phyloP scores from a whole-genome alignment of 2,113 vertebrate genomes.

The Peromyscus californicus region DNA sequence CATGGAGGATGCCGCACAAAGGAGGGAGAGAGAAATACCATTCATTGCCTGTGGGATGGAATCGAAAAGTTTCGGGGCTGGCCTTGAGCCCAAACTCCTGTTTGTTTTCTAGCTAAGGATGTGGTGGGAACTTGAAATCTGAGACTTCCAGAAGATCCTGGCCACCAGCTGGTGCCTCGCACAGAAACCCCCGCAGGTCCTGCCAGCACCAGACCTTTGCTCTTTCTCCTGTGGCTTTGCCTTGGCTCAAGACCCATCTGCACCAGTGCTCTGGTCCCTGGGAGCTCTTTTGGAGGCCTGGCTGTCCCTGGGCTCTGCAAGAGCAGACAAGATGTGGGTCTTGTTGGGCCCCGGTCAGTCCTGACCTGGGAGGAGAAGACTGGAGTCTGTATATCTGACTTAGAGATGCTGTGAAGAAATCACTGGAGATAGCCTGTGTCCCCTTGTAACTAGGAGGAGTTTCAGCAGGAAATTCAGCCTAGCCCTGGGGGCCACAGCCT shows the following conservation, averaged over 20 bases:
- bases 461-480: background rate
- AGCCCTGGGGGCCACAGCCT: background rate
- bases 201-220: background rate
- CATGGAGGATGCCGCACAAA: background rate
- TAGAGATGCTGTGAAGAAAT: background rate
- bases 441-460: background rate
- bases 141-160: background rate
- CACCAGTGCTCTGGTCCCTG: background rate
- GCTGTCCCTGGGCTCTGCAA: background rate
- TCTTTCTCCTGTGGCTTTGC: background rate
- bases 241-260: background rate
- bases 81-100: background rate
- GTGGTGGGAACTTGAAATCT: background rate
- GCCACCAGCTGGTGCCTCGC: background rate
- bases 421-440: background rate
- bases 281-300: background rate
- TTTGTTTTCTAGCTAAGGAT: background rate
- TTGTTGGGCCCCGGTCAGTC: background rate
- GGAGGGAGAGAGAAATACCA: background rate
- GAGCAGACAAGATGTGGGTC: background rate
- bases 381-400: background rate
- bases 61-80: accelerated
- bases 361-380: background rate
- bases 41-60: background rate
- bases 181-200: background rate